Percentiles rank a stretch among this genome's conserved stretches.
Conservation (phyloP, 2,797 vertebrate species). For the Sorex maritimensis region DNA sequence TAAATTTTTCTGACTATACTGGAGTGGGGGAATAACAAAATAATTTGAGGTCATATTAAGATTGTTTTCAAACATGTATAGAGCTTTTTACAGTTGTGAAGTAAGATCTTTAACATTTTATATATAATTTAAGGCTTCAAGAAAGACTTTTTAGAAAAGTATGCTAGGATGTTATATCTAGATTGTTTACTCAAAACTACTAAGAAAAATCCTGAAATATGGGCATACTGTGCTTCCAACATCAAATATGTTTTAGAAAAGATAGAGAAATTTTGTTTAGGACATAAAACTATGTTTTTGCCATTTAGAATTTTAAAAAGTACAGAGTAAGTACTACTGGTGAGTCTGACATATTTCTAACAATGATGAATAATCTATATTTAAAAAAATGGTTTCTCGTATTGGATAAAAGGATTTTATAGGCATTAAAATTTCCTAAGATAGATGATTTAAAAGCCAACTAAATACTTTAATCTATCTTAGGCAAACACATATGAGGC, state of each 20-base stretch:
- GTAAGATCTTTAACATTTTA: constrained; percentile 24
- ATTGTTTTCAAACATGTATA: constrained; percentile 18
- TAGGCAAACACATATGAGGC: background rate
- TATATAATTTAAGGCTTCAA: constrained; percentile 29
- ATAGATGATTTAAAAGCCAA: background rate
- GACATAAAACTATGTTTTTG: background rate
- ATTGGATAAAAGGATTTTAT: background rate
- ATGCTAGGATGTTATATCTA: background rate
- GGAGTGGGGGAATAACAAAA: background rate
- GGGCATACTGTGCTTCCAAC: constrained; percentile 12
- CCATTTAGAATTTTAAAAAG: constrained; percentile 43
- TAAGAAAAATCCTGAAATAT: constrained; percentile 4
- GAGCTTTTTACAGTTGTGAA: background rate
- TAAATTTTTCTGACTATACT: too few species aligned
- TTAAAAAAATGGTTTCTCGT: background rate
- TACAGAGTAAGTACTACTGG: background rate
- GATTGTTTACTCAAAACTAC: constrained; percentile 38
- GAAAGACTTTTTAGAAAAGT: background rate
- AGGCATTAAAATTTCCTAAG: constrained; percentile 11
- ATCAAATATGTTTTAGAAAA: background rate
- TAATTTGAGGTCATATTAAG: background rate
- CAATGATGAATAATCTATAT: background rate
- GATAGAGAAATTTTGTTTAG: background rate
- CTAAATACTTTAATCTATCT: background rate
- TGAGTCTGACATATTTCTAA: constrained; percentile 8